Conservation (phyloP, 2,113 vertebrate genomes). For the Dasyurus viverrinus region DNA sequence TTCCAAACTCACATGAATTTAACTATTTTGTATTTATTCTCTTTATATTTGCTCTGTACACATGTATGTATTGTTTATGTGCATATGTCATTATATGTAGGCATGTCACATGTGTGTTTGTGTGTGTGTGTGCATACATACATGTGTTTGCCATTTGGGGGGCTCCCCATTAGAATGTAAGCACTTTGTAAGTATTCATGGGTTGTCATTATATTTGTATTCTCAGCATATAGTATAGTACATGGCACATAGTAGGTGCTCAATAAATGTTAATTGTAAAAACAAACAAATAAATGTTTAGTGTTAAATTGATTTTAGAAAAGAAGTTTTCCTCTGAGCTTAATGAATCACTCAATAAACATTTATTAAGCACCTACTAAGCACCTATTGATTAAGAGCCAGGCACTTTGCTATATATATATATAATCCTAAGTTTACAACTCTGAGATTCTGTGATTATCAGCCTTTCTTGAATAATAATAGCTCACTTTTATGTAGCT, state of each 20-base stretch:
- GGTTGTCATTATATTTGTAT: background rate
- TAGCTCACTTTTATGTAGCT: background rate
- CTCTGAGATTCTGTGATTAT: background rate
- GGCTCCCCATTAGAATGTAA: background rate
- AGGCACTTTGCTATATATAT: background rate
- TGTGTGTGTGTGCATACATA: background rate
- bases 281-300: background rate
- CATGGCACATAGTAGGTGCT: too few relatives aligned
- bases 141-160: background rate
- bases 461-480: background rate
- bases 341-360: background rate
- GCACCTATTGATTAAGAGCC: background rate
- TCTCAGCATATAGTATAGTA: background rate
- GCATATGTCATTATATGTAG: too few relatives aligned
- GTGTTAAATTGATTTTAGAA: background rate
- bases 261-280: background rate
- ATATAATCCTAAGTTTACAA: background rate
- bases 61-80: background rate
- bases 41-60: background rate
- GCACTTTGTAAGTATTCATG: background rate
- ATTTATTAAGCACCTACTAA: background rate
- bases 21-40: background rate
- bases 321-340: background rate
- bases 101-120: too few relatives aligned
- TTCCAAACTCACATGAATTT: background rate